Percentiles rank a stretch among this genome's conserved stretches.
phyloP scores from a whole-genome alignment of 2,888 invertebrate species.

The Pyralis farinalis region DNA sequence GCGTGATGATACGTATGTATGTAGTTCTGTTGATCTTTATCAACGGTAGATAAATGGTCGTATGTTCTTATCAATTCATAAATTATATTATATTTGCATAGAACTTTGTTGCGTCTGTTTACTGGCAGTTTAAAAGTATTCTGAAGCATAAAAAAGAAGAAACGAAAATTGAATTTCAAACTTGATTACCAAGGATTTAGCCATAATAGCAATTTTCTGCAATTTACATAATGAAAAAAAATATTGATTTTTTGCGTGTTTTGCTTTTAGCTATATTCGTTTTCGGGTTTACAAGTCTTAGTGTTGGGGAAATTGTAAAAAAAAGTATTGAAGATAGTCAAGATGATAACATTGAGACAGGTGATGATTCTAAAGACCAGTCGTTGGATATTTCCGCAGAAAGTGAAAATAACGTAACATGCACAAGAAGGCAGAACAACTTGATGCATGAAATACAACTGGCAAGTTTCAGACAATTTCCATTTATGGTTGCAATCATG shows the following conservation, averaged over 20 bases:
- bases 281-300: slow-evolving; percentile 31
- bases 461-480: slow-evolving; percentile 51
- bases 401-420: slow-evolving; percentile 40
- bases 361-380: slow-evolving; percentile 55
- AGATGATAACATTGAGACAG: slow-evolving; percentile 51
- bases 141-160: too few relatives aligned
- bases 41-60: too few relatives aligned
- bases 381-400: slow-evolving; percentile 54
- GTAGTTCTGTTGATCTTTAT: too few relatives aligned
- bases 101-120: too few relatives aligned
- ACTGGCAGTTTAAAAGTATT: too few relatives aligned
- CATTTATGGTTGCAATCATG: slow-evolving; percentile 64
- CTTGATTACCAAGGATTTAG: too few relatives aligned
- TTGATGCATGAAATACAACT: slow-evolving; percentile 56
- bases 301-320: slow-evolving; percentile 50
- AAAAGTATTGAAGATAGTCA: slow-evolving; percentile 59
- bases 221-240: slow-evolving; percentile 36
- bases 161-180: too few relatives aligned
- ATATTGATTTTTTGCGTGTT: slow-evolving; percentile 34
- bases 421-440: slow-evolving; percentile 52
- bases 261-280: slow-evolving; percentile 37
- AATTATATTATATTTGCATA: too few relatives aligned
- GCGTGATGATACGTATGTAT: too few relatives aligned
- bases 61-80: too few relatives aligned
- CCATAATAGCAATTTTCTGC: neutral